Conservation (phyloP, 1,140 invertebrate species). For the Aradophagus sp. region DNA sequence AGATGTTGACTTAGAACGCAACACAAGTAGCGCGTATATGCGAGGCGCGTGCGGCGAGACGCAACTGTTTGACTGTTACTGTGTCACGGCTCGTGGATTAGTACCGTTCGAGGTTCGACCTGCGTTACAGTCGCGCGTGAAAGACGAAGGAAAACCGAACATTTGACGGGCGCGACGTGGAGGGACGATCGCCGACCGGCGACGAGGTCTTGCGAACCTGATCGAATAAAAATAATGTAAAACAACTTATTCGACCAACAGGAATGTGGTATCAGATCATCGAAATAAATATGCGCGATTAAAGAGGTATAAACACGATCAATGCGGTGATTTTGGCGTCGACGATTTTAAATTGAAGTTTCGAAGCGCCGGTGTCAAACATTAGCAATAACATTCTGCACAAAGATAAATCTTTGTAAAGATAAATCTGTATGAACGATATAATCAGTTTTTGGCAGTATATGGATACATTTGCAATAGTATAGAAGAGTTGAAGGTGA, state of each 20-base stretch:
- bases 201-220: conserved; percentile 39
- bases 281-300: background rate
- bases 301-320: no score
- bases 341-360: no score
- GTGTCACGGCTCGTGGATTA: conserved; percentile 52
- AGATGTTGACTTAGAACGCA: conserved; percentile 27
- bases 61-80: conserved; percentile 53
- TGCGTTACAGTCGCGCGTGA: conserved; percentile 48
- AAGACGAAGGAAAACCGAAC: conserved; percentile 55
- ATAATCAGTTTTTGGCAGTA: no score
- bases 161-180: conserved; percentile 41
- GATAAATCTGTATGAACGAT: no score
- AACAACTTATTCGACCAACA: conserved; percentile 3
- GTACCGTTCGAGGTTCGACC: conserved; percentile 56
- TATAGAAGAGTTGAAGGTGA: no score
- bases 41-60: conserved; percentile 16
- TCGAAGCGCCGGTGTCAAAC: no score
- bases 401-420: no score
- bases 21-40: no score
- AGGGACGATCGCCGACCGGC: conserved; percentile 40
- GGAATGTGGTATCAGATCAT: conserved; percentile 1
- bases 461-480: no score
- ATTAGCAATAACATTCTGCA: background rate
- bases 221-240: conserved; percentile 19
- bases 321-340: no score